Percentiles rank a stretch among this genome's conserved stretches.
Conservation (phyloP, 2,888 invertebrate species). For the Latrodectus elegans region DNA sequence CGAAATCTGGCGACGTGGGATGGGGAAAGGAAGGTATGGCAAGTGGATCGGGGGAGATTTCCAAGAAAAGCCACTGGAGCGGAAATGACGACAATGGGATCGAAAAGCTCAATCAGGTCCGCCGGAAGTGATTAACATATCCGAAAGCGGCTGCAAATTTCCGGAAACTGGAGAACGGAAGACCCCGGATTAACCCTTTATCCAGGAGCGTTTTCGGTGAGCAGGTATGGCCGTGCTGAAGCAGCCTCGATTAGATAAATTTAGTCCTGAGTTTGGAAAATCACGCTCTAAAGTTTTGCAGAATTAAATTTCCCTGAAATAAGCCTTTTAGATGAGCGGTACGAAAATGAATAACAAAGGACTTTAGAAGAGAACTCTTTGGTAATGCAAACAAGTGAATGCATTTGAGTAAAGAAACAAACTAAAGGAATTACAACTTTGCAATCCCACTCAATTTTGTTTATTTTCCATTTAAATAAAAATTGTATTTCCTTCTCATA, state of each 20-base stretch:
- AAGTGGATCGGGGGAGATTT: neutral
- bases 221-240: neutral
- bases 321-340: neutral
- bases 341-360: neutral
- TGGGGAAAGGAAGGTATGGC: neutral
- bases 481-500: too few species aligned
- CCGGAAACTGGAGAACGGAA: conserved; percentile 30
- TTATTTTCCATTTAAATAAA: too few species aligned
- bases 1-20: neutral
- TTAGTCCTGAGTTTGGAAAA: neutral
- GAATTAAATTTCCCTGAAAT: neutral
- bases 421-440: too few species aligned
- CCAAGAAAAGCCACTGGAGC: conserved; percentile 7
- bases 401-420: too few species aligned
- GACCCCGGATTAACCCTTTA: conserved; percentile 21
- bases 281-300: neutral
- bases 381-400: too few species aligned
- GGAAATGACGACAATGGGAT: conserved; percentile 39
- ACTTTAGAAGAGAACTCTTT: neutral
- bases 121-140: conserved; percentile 59
- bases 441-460: too few species aligned
- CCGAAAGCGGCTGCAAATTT: conserved; percentile 50
- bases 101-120: conserved; percentile 51
- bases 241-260: neutral
- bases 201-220: neutral